A percentile compares a stretch with the other conserved stretches of the same genome.
Evolutionary conservation across 2,113 vertebrate species (phyloP).

Genomic region (Pseudolaguvia tuberculata): DNA sequence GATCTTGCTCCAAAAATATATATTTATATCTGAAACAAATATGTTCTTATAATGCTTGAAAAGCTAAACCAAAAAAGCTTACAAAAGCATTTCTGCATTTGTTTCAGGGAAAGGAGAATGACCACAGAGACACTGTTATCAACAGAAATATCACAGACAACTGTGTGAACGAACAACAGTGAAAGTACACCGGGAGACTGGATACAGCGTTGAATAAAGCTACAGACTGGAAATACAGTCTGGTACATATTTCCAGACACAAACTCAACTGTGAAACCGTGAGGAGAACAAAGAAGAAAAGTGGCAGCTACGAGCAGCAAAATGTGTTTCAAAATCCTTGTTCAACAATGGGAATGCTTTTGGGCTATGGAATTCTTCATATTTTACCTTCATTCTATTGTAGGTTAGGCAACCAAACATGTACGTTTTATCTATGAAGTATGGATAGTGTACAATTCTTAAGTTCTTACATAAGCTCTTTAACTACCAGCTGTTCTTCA

Average conservation of each 20-base stretch:
- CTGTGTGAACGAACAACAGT: conserved; percentile 38
- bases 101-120: conserved; percentile 61
- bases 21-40: too few relatives aligned
- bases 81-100: neutral
- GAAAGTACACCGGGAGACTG: neutral
- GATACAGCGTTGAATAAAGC: neutral
- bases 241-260: neutral
- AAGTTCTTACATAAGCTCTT: too few relatives aligned
- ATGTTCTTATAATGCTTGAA: neutral
- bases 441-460: too few relatives aligned
- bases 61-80: too few relatives aligned
- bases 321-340: neutral
- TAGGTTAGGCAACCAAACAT: neutral
- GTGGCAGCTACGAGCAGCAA: conserved; percentile 21
- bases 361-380: neutral
- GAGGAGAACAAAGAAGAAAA: neutral
- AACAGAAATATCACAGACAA: conserved; percentile 39
- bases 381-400: neutral
- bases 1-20: too few relatives aligned
- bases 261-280: conserved; percentile 18
- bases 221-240: conserved; percentile 12
- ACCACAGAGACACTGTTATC: conserved; percentile 64
- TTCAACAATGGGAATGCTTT: neutral
- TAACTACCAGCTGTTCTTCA: neutral
- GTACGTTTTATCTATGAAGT: neutral